Base-by-base conservation (phyloP, 2,797 vertebrate species). In the Falco columbarius region DNA sequence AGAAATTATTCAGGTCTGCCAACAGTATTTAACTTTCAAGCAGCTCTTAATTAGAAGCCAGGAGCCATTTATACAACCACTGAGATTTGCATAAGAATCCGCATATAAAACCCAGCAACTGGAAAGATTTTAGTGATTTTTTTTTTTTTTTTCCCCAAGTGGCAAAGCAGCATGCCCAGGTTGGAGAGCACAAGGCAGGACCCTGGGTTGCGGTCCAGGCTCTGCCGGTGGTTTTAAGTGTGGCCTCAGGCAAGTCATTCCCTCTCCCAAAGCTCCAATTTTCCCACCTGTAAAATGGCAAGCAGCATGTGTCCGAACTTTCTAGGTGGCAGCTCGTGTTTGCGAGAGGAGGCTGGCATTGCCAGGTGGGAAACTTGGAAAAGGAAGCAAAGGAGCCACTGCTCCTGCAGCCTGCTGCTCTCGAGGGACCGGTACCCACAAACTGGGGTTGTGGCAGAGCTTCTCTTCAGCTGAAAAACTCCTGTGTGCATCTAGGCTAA, bases 21-120 rank as follows among this genome's bases (percentile, higher is more conserved):
- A 89, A 81, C 66, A 21, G 88, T 88, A 86, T 92, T 97, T 96
- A 96, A 94, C 86, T 96, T 93, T 34, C 89, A 88, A 81, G 88
- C 90, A 82, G 89, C 84, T 96, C 95, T 96, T 97, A 95, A 96
- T 96, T 96, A 93, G 87, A 89, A 95, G 89, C 93, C 82, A 46
- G 82, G 90, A 93, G 91, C 93, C 89, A 90, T 95, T 97, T 95
- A 95, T 73, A 93, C 75, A 83, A 94, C 91, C 68, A 2, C 40
- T 16, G 91, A 71, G 88, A 74, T 93, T 96, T 96, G 89, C 93
- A 73, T 93, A 91, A 89, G 84, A 46, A 93, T 77, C 95, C 87
- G 66, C 59, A 9, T 34, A 5, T 77, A 84, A 94, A 95, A 49
- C 79, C 85, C 67, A 42, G 85, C 67, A 66, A 27, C 32, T 66